A percentile compares a stretch with the other conserved stretches of the same genome.
These are phyloP conservation scores for Scrobipalpa costella DNA, from an alignment of 2,888 invertebrate genomes.

Conservation along the genomic window DNA sequence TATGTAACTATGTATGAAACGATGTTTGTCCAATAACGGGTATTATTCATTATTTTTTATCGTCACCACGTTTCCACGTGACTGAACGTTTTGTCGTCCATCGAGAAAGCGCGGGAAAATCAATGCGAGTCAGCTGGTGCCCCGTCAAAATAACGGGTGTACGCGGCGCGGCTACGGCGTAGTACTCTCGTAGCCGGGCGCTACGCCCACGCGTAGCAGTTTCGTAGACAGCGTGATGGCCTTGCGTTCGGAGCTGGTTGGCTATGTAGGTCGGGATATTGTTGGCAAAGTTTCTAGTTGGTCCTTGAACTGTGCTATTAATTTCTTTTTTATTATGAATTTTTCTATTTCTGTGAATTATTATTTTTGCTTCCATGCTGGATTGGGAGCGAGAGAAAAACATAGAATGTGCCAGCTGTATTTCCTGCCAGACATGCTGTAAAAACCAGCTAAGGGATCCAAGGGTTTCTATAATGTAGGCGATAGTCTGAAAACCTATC, in stretches of 20 bases:
- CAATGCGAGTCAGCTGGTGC: conserved; percentile 14
- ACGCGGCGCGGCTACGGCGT: conserved; percentile 31
- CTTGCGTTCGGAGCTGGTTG: conserved; percentile 13
- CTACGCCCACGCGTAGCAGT: conserved; percentile 57
- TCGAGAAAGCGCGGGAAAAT: conserved; percentile 2
- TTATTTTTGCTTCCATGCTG: no score
- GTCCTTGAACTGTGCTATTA: neutral
- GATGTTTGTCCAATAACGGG: no score
- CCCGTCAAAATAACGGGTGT: conserved; percentile 10
- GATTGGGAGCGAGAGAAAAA: no score
- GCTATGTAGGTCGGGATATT: conserved; percentile 21
- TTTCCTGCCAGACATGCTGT: no score
- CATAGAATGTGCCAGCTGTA: no score
- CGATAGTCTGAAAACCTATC: no score
- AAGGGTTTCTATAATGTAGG: no score
- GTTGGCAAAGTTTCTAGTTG: neutral
- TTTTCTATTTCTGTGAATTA: neutral
- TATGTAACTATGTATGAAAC: no score
- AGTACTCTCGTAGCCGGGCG: conserved; percentile 41
- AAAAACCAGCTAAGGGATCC: no score
- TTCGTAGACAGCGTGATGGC: conserved; percentile 34
- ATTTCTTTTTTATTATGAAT: neutral
- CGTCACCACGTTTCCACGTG: neutral
- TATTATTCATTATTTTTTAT: neutral
- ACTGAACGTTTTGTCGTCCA: neutral